Base-by-base conservation (phyloP, 2,113 vertebrate species). In the Natator depressus region DNA sequence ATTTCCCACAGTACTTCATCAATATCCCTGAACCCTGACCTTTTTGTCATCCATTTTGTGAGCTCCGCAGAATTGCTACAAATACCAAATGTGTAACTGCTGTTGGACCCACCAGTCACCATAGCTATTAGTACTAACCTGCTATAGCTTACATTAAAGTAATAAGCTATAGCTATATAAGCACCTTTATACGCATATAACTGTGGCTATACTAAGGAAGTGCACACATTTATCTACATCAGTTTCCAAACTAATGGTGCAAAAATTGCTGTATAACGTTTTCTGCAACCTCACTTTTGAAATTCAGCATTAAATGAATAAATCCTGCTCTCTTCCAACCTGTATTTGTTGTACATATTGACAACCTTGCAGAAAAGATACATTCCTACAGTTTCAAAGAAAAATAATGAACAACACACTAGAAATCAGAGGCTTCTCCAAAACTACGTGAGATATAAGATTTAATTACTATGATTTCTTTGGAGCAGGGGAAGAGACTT, bases 191-290 rank as follows among this genome's bases (percentile, higher is more conserved):
- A 76, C 1, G 0, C 47, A 84, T 17, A 38, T 50, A 29, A 59
- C 55, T 0, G 0, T 22, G 31, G n/a, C 1, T 2, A 38, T 12
- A 47, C 1, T 0, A 8, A 9, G 49, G 16, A 47, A 5, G 20
- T 49, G 29, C 19, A 42, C 29, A 13, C 16, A 17, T 62, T 8
- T 35, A 46, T 53, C 46, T 42, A 54, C 0, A 1, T 16, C 20
- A 3, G 69, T n/a, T 10, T 5, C 6, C 10, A 49, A 25, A 17
- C 5, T 2, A 0, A 35, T 9, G 35, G 6, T 10, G 8, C 14
- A 53, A 14, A 10, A 13, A 88, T 27, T 83, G 88, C 54, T 5
- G 46, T 35, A 2, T 29, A 55, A 1, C 42, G 65, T n/a, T n/a
- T 47, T 83, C 53, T 0, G 10, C 51, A 22, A 50, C 1, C 57